These are phyloP conservation scores for Palythoa caribaeorum DNA, from an alignment of 92 coral and sea anemone genomes.

Conservation along the genomic window DNA sequence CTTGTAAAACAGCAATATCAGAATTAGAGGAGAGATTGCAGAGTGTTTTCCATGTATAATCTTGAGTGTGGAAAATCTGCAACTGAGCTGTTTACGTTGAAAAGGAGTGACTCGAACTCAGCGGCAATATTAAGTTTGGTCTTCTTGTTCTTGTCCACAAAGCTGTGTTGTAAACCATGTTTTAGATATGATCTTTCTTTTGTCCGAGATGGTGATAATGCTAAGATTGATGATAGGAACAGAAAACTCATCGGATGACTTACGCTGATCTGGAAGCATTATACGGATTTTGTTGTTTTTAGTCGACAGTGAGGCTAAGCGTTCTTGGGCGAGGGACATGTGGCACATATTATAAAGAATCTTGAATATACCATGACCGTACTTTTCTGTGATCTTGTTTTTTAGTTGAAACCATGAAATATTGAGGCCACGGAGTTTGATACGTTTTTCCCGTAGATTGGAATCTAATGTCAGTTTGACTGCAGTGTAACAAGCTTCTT, in stretches of 20 bases:
- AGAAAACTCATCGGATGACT: not conserved
- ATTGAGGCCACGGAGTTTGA: no score
- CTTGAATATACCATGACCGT: not conserved
- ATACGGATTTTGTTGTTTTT: not conserved
- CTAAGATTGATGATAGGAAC: not conserved
- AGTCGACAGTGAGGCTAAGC: constrained; percentile 3
- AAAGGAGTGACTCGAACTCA: not conserved
- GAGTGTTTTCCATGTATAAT: not conserved
- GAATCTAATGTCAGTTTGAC: no score
- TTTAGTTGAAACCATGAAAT: no score
- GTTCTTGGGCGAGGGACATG: not conserved
- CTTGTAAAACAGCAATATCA: not conserved
- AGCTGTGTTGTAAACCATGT: not conserved
- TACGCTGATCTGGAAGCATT: not conserved
- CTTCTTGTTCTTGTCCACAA: constrained; percentile 12
- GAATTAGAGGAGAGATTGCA: not conserved
- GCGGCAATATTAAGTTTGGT: not conserved
- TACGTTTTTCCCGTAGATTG: no score
- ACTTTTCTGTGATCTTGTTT: not conserved
- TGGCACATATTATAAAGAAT: not conserved
- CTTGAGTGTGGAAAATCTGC: not conserved
- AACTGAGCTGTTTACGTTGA: not conserved
- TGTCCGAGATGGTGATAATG: not conserved
- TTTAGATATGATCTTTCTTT: not conserved
- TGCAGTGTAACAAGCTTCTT: no score